Evolutionary conservation across 2,888 invertebrate genomes (phyloP).

Genomic region (Hemithea aestivaria): DNA sequence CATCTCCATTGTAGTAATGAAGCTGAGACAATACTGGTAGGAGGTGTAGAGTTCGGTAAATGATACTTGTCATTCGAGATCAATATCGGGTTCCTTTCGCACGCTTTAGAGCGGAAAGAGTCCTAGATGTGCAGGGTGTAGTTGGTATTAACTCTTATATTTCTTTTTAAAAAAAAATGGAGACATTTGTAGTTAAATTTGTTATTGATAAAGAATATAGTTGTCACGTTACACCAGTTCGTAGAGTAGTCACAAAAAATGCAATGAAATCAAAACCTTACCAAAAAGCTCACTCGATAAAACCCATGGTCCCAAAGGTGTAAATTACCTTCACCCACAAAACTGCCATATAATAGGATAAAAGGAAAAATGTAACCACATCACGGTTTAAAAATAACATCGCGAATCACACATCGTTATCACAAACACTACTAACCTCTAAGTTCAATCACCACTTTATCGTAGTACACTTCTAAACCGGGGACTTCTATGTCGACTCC

Average conservation of each 20-base stretch:
- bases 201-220: no score
- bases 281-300: no score
- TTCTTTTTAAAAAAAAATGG: neutral
- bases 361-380: neutral
- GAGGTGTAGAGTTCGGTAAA: constrained; percentile 56
- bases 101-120: constrained; percentile 64
- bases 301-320: no score
- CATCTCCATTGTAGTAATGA: constrained; percentile 61
- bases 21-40: constrained; percentile 37
- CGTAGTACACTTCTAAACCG: constrained; percentile 77
- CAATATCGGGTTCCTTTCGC: constrained; percentile 57
- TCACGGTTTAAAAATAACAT: constrained; percentile 5
- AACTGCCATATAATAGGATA: no score
- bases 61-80: constrained; percentile 60
- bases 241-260: no score
- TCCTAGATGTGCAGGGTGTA: constrained; percentile 40
- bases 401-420: constrained; percentile 12
- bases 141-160: neutral
- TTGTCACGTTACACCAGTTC: no score
- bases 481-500: constrained; percentile 74
- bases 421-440: constrained; percentile 69
- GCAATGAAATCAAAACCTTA: no score
- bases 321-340: no score
- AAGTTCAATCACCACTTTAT: constrained; percentile 78
- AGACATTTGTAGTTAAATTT: no score